Evolutionary conservation across 2,113 vertebrate genomes (phyloP).

Genomic region (Sinosuthora webbiana): DNA sequence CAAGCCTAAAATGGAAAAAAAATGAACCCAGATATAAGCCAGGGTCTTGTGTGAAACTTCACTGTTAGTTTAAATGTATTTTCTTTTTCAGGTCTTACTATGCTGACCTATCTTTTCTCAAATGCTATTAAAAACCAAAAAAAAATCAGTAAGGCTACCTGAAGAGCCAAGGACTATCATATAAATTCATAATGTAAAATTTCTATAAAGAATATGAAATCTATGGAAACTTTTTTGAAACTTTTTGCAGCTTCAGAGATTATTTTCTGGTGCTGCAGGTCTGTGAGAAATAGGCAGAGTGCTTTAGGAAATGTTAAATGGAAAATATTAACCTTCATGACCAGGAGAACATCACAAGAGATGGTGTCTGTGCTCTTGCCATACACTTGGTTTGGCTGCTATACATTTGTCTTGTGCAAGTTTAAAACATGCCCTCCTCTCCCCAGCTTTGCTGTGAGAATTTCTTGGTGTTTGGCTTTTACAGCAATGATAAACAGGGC

Average conservation of each 20-base stretch:
- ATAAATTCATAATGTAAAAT: not conserved
- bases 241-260: not conserved
- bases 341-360: not conserved
- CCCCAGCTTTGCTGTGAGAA: not conserved
- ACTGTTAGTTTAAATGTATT: not conserved
- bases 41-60: not conserved
- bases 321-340: not conserved
- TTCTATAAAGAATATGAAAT: not conserved
- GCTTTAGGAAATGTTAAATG: not conserved
- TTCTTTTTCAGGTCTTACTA: not conserved
- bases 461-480: not conserved
- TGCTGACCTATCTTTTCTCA: not conserved
- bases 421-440: not conserved
- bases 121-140: not conserved
- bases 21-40: not conserved
- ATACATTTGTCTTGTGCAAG: not conserved
- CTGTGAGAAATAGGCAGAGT: not conserved
- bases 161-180: not conserved
- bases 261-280: not conserved
- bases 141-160: not conserved
- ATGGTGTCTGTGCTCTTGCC: not conserved
- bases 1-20: not conserved
- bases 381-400: not conserved
- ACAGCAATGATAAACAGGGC: not conserved
- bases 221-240: not conserved